Percentiles rank a stretch among this genome's conserved stretches.
Conservation (phyloP, 2,888 invertebrate genomes). For the Gymnocheta viridis region DNA sequence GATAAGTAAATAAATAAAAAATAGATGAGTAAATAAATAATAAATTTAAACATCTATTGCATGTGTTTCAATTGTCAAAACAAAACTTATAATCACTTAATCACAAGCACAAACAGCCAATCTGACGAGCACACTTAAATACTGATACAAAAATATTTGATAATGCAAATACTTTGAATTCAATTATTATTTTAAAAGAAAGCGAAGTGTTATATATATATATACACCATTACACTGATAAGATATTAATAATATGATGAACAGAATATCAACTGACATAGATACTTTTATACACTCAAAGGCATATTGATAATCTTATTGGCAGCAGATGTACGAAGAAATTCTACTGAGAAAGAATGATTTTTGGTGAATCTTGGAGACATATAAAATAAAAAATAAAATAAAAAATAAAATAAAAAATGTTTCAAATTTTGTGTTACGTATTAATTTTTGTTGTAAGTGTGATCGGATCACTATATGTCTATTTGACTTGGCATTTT, state of each 20-base stretch:
- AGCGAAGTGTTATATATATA: not conserved
- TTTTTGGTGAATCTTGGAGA: no score
- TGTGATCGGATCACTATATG: not conserved
- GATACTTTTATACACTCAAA: not conserved
- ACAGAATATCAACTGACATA: not conserved
- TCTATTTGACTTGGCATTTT: constrained; percentile 78
- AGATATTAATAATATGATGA: not conserved
- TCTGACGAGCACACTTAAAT: not conserved
- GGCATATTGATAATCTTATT: not conserved
- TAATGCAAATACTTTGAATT: not conserved
- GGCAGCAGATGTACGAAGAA: not conserved
- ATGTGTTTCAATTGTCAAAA: no score
- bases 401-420: not conserved
- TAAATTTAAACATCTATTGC: no score
- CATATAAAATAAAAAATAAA: no score
- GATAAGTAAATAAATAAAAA: no score
- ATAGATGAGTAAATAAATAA: no score
- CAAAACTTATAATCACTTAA: no score
- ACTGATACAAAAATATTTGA: not conserved
- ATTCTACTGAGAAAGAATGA: not conserved
- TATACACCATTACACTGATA: not conserved
- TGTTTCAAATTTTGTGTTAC: not conserved
- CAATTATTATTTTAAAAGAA: not conserved
- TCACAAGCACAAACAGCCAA: no score
- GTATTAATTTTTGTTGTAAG: not conserved